Evolutionary conservation across 1,140 invertebrate species (phyloP), one percentile per base, ranked within the genome.

Genomic region (Drosophila carrolli): DNA sequence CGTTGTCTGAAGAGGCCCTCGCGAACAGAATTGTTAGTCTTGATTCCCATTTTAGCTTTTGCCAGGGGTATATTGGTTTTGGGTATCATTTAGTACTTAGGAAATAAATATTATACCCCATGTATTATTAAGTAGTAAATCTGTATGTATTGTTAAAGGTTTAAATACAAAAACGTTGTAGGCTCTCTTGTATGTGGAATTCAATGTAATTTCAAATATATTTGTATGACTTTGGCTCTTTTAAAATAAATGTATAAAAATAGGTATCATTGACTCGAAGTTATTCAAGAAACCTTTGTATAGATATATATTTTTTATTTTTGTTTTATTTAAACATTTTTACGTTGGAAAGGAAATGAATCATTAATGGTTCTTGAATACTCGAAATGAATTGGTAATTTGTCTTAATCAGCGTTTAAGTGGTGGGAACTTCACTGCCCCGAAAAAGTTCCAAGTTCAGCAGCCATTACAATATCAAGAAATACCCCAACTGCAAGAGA

Each of bases 1-100:
- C 73, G 82, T 83, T 83, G 83, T 80, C 84, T 88, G 84, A 70
- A 89, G 83, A 54, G 63, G 40, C 66, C 14, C 60, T 67, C 35
- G 61, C 48, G 53, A 10, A 19, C 50, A 7, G 7, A 77, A 57
- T 32, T 73, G 67, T 82, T 63, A 37, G 78, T 70, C 67, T 70
- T 27, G 23, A 27, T 41, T 41, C 29, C 16, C 41, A 71, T 41
- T 40, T 35, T 13, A 0, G 37, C 13, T 14, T 59, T 32, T 7
- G 4, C 3, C 4, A 8, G 19, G 50, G 46, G 71, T 57, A 77
- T 56, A 53, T 37, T 35, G 14, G 23, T 73, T 75, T 47, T 32
- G 6, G 29, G 1, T 32, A 32, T 32, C 8, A 32, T 32, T 32
- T 7, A 8, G 29, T 8, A 32, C 6, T 32, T 32, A 1, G 1